Base-by-base conservation (phyloP, 2,888 invertebrate genomes). In the Bunonema sp. region DNA sequence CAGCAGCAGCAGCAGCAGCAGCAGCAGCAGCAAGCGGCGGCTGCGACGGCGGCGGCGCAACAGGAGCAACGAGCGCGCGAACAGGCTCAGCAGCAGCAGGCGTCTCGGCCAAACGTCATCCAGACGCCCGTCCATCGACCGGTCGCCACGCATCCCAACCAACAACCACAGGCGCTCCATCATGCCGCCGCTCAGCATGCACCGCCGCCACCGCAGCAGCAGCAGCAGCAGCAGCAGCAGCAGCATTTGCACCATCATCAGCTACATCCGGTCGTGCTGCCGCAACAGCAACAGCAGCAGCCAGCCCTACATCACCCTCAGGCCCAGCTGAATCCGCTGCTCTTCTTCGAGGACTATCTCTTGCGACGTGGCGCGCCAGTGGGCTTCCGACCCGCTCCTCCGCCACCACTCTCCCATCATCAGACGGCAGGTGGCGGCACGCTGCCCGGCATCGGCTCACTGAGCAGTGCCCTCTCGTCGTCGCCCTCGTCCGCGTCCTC, bases 61-160 rank as follows among this genome's bases (percentile, higher is more conserved):
- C n/a, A n/a, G n/a, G n/a, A n/a, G n/a, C n/a, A n/a, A n/a, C n/a
- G n/a, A n/a, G n/a, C n/a, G n/a, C n/a, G 5, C 26, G 23, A 23
- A 2, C 12, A 23, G 19, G 26, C 34, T 12, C 34, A 16, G 26
- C 35, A 24, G 2, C 35, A 24, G 2, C 31, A 26, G 19, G 46
- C 41, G 19, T 23, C 34, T n/a, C 45, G 60, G 4, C 60, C 60
- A 2, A 59, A 59, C 36, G 59, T 62, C 20, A 63, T 62, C 37
- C 61, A 61, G 45, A 53, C 49, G 21, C 61, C 55, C 7, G 44
- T 61, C 1, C 55, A 59, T 15, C 49, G 60, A 15, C 62, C 62
- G 18, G 60, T 63, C 10, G 58, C 62, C 2, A 47, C 47, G 2
- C 31, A n/a, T 1, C 37, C 8, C 21, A 15, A 12, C 3, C 37